phyloP scores from a whole-genome alignment of 2,888 invertebrate genomes.

The Zelleria hepariella region DNA sequence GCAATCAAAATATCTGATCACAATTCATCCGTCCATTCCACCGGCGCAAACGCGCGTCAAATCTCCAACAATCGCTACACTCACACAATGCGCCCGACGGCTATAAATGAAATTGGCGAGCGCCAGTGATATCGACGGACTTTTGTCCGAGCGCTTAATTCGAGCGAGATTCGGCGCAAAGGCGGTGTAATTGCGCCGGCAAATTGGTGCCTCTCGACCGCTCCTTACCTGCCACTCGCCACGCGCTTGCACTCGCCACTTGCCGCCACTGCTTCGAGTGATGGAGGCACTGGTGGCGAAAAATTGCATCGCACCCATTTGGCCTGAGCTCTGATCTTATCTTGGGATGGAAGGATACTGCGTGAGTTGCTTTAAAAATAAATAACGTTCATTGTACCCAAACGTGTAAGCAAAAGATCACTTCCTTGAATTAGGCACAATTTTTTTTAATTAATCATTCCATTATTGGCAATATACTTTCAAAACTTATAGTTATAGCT shows the following conservation, averaged over 20 bases:
- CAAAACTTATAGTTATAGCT: too few species aligned
- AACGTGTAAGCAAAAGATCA: too few species aligned
- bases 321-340: background rate
- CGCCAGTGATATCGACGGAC: background rate
- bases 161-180: background rate
- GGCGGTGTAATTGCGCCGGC: background rate
- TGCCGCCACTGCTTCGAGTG: background rate
- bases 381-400: too few species aligned
- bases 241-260: background rate
- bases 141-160: background rate
- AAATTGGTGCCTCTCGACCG: background rate
- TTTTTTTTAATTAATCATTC: too few species aligned
- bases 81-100: background rate
- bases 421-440: too few species aligned
- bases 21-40: background rate
- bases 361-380: too few species aligned
- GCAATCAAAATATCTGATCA: too few species aligned
- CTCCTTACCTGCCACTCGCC: background rate
- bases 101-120: background rate
- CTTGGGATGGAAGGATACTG: background rate
- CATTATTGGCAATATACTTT: too few species aligned
- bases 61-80: background rate
- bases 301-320: background rate
- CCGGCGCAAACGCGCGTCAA: background rate
- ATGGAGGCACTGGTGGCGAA: background rate